A percentile compares a stretch with the other conserved stretches of the same genome.
Evolutionary conservation across 2,888 invertebrate genomes (phyloP).

Genomic region (Resseliella maxima): DNA sequence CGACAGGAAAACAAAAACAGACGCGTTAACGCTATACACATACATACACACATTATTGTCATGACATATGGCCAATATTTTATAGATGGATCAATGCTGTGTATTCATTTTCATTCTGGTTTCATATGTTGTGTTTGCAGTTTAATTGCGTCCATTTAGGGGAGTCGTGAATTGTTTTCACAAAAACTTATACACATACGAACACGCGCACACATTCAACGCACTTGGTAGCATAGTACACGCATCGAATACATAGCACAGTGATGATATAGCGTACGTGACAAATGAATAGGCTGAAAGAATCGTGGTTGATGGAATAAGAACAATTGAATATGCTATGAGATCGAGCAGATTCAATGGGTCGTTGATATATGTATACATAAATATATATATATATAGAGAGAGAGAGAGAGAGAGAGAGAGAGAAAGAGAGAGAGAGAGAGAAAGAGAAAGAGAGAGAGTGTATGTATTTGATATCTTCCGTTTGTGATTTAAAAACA

Average conservation of each 20-base stretch:
- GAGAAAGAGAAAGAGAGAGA: neutral
- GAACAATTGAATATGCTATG: neutral
- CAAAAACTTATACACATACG: neutral
- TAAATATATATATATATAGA: too few species aligned
- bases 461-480: slow-evolving; percentile 28
- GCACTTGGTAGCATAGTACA: neutral
- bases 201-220: neutral
- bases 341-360: neutral
- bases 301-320: neutral
- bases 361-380: slow-evolving; percentile 17
- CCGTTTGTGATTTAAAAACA: slow-evolving; percentile 49
- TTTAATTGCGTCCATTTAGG: slow-evolving; percentile 35
- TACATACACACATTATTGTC: neutral
- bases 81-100: slow-evolving; percentile 37
- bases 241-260: neutral
- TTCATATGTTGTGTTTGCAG: slow-evolving; percentile 49
- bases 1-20: neutral
- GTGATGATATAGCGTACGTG: slow-evolving; percentile 22
- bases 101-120: slow-evolving; percentile 26
- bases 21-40: neutral
- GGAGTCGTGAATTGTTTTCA: slow-evolving; percentile 22
- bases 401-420: too few species aligned
- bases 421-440: too few species aligned
- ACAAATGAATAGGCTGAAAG: slow-evolving; percentile 1
- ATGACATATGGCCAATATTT: slow-evolving; percentile 53